Base-by-base conservation (phyloP, 2,888 invertebrate genomes). In the Dicranocentrus wangi region DNA sequence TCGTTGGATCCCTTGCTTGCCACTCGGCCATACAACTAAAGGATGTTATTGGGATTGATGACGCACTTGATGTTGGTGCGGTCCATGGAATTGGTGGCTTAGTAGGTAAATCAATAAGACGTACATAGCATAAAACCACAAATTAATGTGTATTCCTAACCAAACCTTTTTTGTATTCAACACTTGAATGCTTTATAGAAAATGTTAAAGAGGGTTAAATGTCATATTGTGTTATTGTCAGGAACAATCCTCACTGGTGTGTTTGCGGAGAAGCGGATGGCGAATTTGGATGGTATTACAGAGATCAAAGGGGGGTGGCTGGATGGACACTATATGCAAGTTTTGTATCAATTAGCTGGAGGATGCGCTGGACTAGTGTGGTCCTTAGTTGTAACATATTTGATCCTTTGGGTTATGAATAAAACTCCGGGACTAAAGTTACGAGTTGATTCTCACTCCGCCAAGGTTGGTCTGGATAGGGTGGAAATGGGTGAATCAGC, bases 21-120 rank as follows among this genome's bases (percentile, higher is more conserved):
- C 75, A 80, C 17, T 53, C 55, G 32, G 84, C 85, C 21, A 80
- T 80, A 17, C 77, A 73, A 10, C 42, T 85, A 0, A 84, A 83
- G 25, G 78, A 81, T 47, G 21, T 65, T 1, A 28, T 85, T 27
- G 85, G 82, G 3, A 72, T 81, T 60, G 85, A 85, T 42, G 85
- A 85, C 53, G 84, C 83, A 0, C 39, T 85, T 42, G 85, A 85
- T 61, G 85, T 85, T 7, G 80, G 75, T 15, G 80, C 82, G 1
- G 81, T 85, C 0, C 85, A 85, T 70, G 83, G 83, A n/a, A 72
- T 84, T 25, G 82, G 85, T 25, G 85, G 85, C 17, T 70, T 85
- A 25, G 76, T 85, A 19, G 85, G 75, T 75, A 43, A 72, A 51
- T 47, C 19, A 32, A 25, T 55, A 17, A 28, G n/a, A n/a, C n/a